Evolutionary conservation across 2,888 invertebrate species (phyloP).

Genomic region (Ophion obscuratus): DNA sequence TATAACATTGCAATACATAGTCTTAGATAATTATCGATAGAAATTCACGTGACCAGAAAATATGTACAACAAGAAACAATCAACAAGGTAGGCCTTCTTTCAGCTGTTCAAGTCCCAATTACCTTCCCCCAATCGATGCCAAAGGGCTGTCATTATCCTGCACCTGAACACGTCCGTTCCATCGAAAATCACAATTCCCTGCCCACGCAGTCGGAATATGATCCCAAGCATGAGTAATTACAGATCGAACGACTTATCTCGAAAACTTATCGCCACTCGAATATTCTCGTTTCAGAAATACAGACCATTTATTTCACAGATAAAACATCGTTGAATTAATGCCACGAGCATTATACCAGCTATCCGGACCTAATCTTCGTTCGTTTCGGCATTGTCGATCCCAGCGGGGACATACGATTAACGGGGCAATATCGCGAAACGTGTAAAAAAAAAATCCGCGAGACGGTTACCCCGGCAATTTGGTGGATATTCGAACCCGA

Average conservation of each 20-base stretch:
- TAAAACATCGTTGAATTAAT: conserved; percentile 20
- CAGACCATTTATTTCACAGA: conserved; percentile 4
- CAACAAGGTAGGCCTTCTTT: neutral
- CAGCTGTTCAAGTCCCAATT: neutral
- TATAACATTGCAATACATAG: too few relatives aligned
- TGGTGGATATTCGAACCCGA: conserved; percentile 2
- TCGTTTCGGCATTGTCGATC: conserved; percentile 19
- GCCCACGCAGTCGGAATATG: neutral
- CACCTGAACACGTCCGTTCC: neutral
- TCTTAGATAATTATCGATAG: neutral
- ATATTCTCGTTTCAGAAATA: conserved; percentile 4
- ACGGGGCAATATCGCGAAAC: conserved; percentile 10
- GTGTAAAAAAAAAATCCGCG: neutral
- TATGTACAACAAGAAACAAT: neutral
- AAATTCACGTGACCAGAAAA: neutral
- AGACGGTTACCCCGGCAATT: conserved; percentile 3
- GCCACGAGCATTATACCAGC: neutral
- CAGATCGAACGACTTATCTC: neutral
- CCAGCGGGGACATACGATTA: conserved; percentile 16
- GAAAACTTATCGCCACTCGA: neutral
- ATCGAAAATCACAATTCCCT: neutral
- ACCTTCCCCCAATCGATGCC: neutral
- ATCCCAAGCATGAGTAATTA: neutral
- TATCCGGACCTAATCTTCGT: conserved; percentile 1
- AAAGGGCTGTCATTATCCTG: neutral